Percentiles rank a stretch among this genome's conserved stretches.
These are phyloP conservation scores for Apus apus DNA, from an alignment of 2,113 vertebrate genomes.

Conservation along the genomic window DNA sequence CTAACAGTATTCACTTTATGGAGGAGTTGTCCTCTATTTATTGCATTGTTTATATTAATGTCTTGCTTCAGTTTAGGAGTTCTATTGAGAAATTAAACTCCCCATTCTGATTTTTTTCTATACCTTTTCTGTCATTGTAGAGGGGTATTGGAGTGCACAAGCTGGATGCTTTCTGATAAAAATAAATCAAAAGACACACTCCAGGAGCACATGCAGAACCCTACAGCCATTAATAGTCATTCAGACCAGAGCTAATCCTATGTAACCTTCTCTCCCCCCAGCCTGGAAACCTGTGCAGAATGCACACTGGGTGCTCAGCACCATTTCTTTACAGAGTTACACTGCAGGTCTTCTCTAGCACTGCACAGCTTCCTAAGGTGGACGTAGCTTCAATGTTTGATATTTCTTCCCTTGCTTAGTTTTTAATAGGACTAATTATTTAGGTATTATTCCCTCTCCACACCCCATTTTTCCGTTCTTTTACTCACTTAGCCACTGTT, in stretches of 20 bases:
- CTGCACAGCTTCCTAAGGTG: neutral
- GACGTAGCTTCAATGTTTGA: neutral
- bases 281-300: rapidly evolving
- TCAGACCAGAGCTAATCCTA: neutral
- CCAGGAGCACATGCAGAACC: neutral
- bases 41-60: neutral
- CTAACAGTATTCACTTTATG: neutral
- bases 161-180: neutral
- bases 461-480: constrained; percentile 36
- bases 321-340: neutral
- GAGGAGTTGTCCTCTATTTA: constrained; percentile 4
- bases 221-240: neutral
- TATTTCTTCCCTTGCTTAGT: neutral
- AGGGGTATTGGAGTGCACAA: neutral
- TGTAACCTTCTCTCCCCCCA: rapidly evolving
- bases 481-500: constrained; percentile 69
- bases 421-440: constrained; percentile 43
- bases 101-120: neutral
- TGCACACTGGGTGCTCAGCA: neutral
- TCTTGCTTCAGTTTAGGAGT: neutral
- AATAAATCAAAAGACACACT: neutral
- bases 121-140: neutral
- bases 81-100: neutral
- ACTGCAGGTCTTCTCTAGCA: neutral
- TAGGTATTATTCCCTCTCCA: neutral